Conservation (phyloP, 23 tunicate species). For the Ascidia mentula region DNA sequence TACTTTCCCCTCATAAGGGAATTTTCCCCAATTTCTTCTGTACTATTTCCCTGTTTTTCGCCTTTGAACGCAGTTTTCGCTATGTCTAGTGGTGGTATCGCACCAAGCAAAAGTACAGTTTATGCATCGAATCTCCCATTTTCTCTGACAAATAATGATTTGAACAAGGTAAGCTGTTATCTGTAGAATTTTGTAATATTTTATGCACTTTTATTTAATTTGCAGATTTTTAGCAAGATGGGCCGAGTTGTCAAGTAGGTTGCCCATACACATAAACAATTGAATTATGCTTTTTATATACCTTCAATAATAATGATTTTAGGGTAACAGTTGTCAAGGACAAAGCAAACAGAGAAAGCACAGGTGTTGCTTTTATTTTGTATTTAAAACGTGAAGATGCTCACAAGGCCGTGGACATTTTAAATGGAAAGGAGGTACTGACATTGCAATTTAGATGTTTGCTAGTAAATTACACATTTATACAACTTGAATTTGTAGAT, state of each 20-base stretch:
- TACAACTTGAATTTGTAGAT: not conserved
- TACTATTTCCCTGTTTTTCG: no score
- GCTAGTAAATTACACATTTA: not conserved
- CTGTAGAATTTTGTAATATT: not conserved
- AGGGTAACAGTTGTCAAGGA: constrained; percentile 63
- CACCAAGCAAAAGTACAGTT: constrained; percentile 87
- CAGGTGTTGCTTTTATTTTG: constrained; percentile 74
- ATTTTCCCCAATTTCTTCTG: no score
- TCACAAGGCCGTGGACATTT: constrained; percentile 52
- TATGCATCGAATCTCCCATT: constrained; percentile 82
- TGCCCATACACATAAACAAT: not conserved
- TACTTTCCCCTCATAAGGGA: no score
- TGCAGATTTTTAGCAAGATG: constrained; percentile 23
- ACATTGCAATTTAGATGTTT: not conserved
- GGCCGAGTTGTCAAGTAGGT: constrained; percentile 35
- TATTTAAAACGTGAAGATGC: constrained; percentile 79
- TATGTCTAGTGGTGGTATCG: constrained; percentile 89
- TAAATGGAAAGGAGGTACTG: constrained; percentile 47
- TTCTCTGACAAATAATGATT: constrained; percentile 72
- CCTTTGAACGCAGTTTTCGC: no score
- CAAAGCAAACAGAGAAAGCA: constrained; percentile 60
- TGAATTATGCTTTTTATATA: not conserved
- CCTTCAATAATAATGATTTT: not conserved
- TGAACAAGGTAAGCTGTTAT: constrained; percentile 48
- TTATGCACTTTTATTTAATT: not conserved